A percentile compares a stretch with the other conserved stretches of the same genome.
Conservation (phyloP, 2,113 vertebrate genomes). For the Tiliqua scincoides region DNA sequence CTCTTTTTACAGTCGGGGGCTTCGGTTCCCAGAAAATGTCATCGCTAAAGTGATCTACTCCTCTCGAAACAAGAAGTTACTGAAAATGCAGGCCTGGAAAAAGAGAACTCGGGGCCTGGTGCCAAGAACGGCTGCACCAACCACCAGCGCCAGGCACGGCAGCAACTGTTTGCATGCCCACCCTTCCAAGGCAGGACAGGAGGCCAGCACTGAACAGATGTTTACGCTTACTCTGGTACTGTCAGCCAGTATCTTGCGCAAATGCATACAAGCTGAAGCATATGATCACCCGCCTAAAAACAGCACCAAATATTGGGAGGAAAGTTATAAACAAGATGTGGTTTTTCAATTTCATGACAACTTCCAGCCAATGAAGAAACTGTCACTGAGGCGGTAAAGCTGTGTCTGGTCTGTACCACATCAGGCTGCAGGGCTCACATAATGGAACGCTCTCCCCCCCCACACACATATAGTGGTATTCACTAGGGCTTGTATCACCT, state of each 20-base stretch:
- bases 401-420: background rate
- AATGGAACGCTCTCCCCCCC: too few relatives aligned
- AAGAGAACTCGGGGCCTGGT: background rate
- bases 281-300: background rate
- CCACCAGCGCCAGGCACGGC: too few relatives aligned
- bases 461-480: too few relatives aligned
- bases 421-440: background rate
- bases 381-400: background rate
- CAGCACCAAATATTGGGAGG: background rate
- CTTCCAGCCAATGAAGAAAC: background rate
- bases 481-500: too few relatives aligned
- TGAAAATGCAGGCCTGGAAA: background rate
- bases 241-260: too few relatives aligned
- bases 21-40: constrained; percentile 43
- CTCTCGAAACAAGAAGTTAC: constrained; percentile 32
- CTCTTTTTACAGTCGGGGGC: background rate
- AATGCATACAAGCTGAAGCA: background rate
- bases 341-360: background rate
- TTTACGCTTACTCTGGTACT: background rate
- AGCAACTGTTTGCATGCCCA: background rate
- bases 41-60: constrained; percentile 36
- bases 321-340: background rate
- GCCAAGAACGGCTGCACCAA: background rate
- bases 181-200: background rate
- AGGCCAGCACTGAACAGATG: background rate